Evolutionary conservation across 2,888 invertebrate genomes (phyloP), one percentile per base, ranked within the genome.

Genomic region (Sthenelais limicola): DNA sequence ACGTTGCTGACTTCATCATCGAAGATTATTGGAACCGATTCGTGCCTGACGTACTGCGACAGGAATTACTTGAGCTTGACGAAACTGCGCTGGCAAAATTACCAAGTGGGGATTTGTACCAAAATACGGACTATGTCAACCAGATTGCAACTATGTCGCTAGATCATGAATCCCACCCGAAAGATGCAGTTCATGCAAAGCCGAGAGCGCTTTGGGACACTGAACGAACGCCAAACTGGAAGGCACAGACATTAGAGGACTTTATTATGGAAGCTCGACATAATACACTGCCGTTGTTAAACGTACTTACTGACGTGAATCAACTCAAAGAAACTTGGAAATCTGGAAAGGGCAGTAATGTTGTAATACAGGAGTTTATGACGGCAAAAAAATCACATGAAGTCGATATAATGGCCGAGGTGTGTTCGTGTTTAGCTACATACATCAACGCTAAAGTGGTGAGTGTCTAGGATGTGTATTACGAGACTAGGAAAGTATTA

Each of bases 361-460:
- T 71, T 5, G 78, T 79, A 74, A 72, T 82, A 43, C 62, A 73
- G 4, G 74, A 82, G 28, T 81, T 79, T 71, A 86, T 86, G 86
- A 79, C 78, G 43, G 72, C 79, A 38, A 86, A 86, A 79, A 86
- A 86, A 74, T 72, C 74, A 4, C 85, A 86, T 76, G 86, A 86
- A 74, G 82, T 86, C 3, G 80, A 82, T 26, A 68, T 80, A 1
- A 84, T 86, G 84, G 79, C 83, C 7, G 76, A 73, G 7, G 67
- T 82, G 1, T 84, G 84, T 76, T 72, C 80, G 3, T n/a, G 32
- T n/a, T 62, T 85, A 32, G n/a, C n/a, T n/a, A n/a, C n/a, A n/a
- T n/a, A n/a, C n/a, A n/a, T n/a, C n/a, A n/a, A n/a, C n/a, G n/a
- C n/a, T n/a, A n/a, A n/a, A n/a, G n/a, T n/a, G n/a, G n/a, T n/a